A percentile compares a stretch with the other conserved stretches of the same genome.
These are phyloP conservation scores for Onthophagus sagittarius DNA, from an alignment of 2,888 invertebrate genomes.

Conservation along the genomic window DNA sequence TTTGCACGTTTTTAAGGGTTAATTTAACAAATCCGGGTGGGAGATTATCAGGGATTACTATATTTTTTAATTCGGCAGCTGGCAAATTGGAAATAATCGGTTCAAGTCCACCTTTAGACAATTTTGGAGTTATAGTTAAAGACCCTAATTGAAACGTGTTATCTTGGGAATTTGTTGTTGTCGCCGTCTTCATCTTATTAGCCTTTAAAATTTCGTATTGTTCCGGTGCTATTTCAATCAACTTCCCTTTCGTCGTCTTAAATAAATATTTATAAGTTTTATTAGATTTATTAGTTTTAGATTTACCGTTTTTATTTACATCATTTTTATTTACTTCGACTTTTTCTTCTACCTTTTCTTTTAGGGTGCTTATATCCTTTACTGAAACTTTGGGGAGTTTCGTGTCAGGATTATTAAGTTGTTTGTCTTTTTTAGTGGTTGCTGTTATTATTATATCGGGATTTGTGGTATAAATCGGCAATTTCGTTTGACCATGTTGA, in stretches of 20 bases:
- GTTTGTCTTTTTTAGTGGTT: constrained; percentile 3
- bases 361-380: background rate
- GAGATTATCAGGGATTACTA: background rate
- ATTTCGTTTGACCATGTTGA: background rate
- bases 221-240: background rate
- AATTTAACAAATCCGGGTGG: background rate
- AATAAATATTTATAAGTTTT: background rate
- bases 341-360: constrained; percentile 9
- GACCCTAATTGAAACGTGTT: background rate
- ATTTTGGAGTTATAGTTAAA: background rate
- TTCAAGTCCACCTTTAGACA: background rate
- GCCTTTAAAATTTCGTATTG: constrained; percentile 1
- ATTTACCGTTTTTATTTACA: background rate
- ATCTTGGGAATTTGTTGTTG: background rate
- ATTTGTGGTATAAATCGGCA: constrained; percentile 11
- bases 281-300: background rate
- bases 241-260: background rate
- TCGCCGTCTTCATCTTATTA: background rate
- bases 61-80: background rate
- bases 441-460: constrained; percentile 1
- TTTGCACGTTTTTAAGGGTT: background rate
- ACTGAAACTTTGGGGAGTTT: background rate
- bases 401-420: no score
- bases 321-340: background rate
- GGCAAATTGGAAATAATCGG: background rate